Percentiles rank a stretch among this genome's conserved stretches.
phyloP scores from a whole-genome alignment of 1,140 invertebrate genomes.

The Drosophila nebulosa region DNA sequence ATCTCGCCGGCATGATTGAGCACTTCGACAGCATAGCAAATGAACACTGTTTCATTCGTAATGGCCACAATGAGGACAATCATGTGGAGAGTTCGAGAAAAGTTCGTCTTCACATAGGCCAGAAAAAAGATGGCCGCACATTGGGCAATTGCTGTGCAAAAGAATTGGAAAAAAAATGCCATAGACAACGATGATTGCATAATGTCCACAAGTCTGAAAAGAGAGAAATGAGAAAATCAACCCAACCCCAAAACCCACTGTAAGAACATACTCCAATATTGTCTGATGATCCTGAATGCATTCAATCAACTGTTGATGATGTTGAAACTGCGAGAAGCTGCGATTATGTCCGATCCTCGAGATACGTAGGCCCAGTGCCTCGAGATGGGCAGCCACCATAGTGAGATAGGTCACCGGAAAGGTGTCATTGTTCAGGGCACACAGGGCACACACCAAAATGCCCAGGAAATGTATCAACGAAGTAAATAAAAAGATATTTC shows the following conservation, averaged over 20 bases:
- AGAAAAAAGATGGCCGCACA: constrained; percentile 48
- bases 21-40: constrained; percentile 58
- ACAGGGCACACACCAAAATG: background rate
- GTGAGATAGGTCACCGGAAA: constrained; percentile 59
- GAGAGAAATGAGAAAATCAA: background rate
- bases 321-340: background rate
- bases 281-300: constrained; percentile 59
- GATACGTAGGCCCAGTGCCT: constrained; percentile 48
- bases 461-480: background rate
- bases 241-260: background rate
- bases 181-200: constrained; percentile 36
- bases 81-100: constrained; percentile 20
- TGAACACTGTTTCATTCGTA: constrained; percentile 41
- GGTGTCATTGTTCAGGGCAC: constrained; percentile 28
- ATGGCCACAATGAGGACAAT: constrained; percentile 26
- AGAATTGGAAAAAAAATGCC: constrained; percentile 53
- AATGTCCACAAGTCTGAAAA: constrained; percentile 22
- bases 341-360: constrained; percentile 10
- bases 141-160: constrained; percentile 37
- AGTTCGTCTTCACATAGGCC: constrained; percentile 23
- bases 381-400: constrained; percentile 56
- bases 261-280: constrained; percentile 43
- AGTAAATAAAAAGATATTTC: constrained; percentile 7
- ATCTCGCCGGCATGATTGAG: constrained; percentile 31
- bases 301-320: constrained; percentile 2